phyloP scores from a whole-genome alignment of 1,140 invertebrate species.

The Heterodera schachtii region DNA sequence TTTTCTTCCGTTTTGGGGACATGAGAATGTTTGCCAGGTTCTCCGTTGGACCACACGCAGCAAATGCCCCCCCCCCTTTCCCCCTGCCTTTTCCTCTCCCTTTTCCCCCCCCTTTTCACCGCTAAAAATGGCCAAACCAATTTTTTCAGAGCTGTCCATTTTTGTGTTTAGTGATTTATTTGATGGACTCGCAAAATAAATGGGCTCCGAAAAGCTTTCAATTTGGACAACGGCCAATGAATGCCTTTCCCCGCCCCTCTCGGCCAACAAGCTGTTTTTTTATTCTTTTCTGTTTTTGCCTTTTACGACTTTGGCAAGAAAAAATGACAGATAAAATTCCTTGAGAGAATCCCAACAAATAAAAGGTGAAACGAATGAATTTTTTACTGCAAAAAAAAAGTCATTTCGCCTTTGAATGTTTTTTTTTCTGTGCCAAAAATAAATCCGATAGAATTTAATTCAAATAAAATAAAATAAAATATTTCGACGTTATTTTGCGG shows the following conservation, averaged over 20 bases:
- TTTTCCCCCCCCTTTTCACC: not conserved
- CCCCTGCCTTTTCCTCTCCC: not conserved
- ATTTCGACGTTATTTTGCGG: not conserved
- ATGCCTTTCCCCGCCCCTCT: not conserved
- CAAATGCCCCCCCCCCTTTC: not conserved
- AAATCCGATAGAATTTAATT: not conserved
- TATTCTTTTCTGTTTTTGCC: not conserved
- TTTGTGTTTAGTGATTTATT: constrained; percentile 12
- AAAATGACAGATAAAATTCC: not conserved
- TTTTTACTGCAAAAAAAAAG: not conserved
- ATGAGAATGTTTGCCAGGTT: constrained; percentile 33
- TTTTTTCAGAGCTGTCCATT: constrained; percentile 4
- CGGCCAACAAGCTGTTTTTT: not conserved
- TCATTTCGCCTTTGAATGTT: not conserved
- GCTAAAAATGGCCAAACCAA: not conserved
- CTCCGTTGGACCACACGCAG: too few species aligned
- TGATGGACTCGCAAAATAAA: constrained; percentile 9
- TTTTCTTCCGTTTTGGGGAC: constrained; percentile 4
- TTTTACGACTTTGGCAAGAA: constrained; percentile 12
- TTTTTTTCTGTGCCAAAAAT: not conserved
- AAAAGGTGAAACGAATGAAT: too few species aligned
- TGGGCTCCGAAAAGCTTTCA: constrained; percentile 9
- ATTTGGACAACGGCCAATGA: constrained; percentile 9
- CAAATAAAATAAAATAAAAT: not conserved
- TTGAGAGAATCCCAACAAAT: not conserved